phyloP scores from a whole-genome alignment of 2,797 vertebrate species.

The Melanotaenia parkinsoni region DNA sequence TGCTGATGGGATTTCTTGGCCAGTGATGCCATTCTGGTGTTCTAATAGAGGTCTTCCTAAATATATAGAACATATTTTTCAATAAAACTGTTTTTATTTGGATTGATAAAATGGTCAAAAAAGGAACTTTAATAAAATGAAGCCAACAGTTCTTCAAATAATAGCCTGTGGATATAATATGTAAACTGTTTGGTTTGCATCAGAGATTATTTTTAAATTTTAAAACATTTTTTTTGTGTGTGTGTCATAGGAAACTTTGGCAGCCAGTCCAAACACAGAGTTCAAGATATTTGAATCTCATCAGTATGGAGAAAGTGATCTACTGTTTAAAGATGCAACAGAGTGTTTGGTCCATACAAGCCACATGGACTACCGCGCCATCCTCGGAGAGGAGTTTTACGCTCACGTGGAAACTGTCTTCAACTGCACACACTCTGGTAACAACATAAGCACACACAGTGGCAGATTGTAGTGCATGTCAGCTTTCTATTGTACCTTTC shows the following conservation, averaged over 20 bases:
- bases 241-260: conserved; percentile 82
- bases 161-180: neutral
- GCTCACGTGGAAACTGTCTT: conserved; percentile 84
- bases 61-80: too few species aligned
- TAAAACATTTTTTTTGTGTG: neutral
- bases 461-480: neutral
- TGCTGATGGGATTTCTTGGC: too few species aligned
- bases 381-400: conserved; percentile 87
- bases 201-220: neutral
- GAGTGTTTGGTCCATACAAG: conserved; percentile 84
- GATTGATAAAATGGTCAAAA: too few species aligned
- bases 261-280: conserved; percentile 70
- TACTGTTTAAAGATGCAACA: conserved; percentile 91
- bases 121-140: too few species aligned
- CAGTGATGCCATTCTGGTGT: too few species aligned
- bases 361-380: conserved; percentile 83
- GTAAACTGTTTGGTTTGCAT: neutral
- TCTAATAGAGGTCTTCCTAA: too few species aligned
- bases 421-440: conserved; percentile 90
- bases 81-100: too few species aligned
- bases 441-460: neutral
- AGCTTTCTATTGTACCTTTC: neutral
- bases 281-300: conserved; percentile 89
- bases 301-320: conserved; percentile 87
- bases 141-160: too few species aligned